Evolutionary conservation across 2,888 invertebrate genomes (phyloP).

Genomic region (Tenthredo livida): DNA sequence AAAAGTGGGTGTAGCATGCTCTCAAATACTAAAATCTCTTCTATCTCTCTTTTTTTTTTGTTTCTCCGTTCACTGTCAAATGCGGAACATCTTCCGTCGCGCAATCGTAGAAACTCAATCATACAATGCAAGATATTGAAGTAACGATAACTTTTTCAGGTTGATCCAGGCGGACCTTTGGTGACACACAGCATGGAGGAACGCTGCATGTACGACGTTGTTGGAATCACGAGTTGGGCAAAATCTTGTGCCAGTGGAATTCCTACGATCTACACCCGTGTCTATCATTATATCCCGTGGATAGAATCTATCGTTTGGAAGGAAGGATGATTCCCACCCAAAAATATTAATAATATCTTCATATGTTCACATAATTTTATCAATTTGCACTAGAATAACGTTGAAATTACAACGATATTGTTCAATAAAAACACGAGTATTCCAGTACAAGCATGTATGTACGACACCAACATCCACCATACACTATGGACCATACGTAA

Average conservation of each 20-base stretch:
- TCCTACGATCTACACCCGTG: conserved; percentile 82
- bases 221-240: conserved; percentile 80
- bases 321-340: neutral
- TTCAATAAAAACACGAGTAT: neutral
- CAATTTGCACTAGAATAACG: neutral
- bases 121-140: neutral
- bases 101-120: too few species aligned
- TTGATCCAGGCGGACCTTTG: conserved; percentile 85
- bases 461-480: too few species aligned
- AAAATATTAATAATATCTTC: neutral
- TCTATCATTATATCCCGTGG: conserved; percentile 81
- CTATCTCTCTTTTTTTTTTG: too few species aligned
- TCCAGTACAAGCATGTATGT: too few species aligned
- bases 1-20: too few species aligned
- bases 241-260: conserved; percentile 75
- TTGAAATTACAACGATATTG: neutral
- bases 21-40: too few species aligned
- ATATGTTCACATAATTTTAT: neutral
- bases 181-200: conserved; percentile 73
- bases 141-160: conserved; percentile 72
- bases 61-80: too few species aligned
- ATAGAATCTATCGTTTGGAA: conserved; percentile 82
- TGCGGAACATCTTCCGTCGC: too few species aligned
- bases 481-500: too few species aligned
- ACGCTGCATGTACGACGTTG: conserved; percentile 79